Evolutionary conservation across 2,888 invertebrate genomes (phyloP).

Genomic region (Ectropis crepuscularia): DNA sequence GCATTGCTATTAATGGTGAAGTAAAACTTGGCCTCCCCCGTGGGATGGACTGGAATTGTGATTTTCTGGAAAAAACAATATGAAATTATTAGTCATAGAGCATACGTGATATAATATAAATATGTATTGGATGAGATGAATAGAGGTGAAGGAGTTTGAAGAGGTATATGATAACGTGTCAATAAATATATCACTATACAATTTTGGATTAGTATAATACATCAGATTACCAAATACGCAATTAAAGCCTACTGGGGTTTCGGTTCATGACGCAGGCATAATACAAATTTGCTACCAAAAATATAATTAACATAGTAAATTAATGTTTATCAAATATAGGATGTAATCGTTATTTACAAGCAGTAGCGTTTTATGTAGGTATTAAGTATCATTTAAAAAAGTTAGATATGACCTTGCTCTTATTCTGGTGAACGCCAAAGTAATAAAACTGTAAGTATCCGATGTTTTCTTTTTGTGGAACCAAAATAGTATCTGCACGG

Average conservation of each 20-base stretch:
- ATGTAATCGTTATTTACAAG: constrained; percentile 4
- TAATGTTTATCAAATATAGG: constrained; percentile 2
- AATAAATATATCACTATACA: background rate
- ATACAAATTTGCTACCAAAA: constrained; percentile 2
- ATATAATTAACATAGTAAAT: constrained; percentile 1
- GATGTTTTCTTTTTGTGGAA: constrained; percentile 46
- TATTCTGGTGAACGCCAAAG: constrained; percentile 41
- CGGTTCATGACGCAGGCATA: background rate
- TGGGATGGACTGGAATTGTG: constrained; percentile 90
- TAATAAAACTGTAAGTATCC: constrained; percentile 46
- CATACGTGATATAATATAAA: background rate
- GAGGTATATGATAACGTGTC: background rate
- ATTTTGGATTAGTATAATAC: background rate
- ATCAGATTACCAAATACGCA: background rate
- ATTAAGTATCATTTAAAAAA: constrained; percentile 33
- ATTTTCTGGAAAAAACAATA: constrained; percentile 86
- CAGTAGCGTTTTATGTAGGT: constrained; percentile 12
- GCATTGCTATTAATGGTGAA: constrained; percentile 92
- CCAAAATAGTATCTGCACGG: constrained; percentile 44
- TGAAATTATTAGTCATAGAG: constrained; percentile 9
- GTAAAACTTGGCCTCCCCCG: constrained; percentile 87
- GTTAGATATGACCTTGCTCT: constrained; percentile 45
- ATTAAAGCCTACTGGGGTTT: background rate
- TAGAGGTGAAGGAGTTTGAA: background rate
- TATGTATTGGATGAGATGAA: background rate